phyloP scores from a whole-genome alignment of 2,888 invertebrate genomes.

The Andrena chrysosceles region DNA sequence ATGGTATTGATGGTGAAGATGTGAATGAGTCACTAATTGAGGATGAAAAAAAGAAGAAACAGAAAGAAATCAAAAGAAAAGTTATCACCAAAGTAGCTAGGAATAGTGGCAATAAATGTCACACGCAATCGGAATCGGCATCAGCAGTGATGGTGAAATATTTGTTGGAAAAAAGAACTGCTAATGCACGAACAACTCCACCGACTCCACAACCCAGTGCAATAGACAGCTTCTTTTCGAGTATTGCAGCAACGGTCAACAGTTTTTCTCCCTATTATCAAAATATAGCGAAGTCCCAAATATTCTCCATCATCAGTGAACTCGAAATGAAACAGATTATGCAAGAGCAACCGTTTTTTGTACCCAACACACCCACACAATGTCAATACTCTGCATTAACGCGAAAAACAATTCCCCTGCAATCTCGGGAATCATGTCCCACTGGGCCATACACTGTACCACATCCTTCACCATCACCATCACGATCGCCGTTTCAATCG shows the following conservation, averaged over 20 bases:
- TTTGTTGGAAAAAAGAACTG: neutral
- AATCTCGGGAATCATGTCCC: too few relatives aligned
- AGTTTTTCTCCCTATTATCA: neutral
- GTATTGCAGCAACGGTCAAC: neutral
- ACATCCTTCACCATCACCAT: neutral
- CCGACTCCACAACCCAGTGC: neutral
- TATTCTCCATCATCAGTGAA: constrained; percentile 1
- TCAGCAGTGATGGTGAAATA: constrained; percentile 9
- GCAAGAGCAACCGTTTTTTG: neutral
- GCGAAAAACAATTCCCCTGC: too few relatives aligned
- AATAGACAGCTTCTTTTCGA: neutral
- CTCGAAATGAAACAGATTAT: neutral
- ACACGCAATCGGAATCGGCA: neutral
- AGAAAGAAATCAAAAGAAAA: neutral
- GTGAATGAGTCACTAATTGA: neutral
- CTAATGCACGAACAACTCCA: neutral
- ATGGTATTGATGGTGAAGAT: neutral
- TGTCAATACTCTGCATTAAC: neutral
- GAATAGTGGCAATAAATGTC: neutral
- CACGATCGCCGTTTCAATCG: neutral
- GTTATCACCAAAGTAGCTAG: neutral
- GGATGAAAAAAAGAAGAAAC: neutral
- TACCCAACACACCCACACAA: neutral
- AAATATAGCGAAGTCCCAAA: constrained; percentile 3
- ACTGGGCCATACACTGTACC: too few relatives aligned